Conservation (phyloP, 2,888 invertebrate species). For the Thecocarcelia acutangulata region DNA sequence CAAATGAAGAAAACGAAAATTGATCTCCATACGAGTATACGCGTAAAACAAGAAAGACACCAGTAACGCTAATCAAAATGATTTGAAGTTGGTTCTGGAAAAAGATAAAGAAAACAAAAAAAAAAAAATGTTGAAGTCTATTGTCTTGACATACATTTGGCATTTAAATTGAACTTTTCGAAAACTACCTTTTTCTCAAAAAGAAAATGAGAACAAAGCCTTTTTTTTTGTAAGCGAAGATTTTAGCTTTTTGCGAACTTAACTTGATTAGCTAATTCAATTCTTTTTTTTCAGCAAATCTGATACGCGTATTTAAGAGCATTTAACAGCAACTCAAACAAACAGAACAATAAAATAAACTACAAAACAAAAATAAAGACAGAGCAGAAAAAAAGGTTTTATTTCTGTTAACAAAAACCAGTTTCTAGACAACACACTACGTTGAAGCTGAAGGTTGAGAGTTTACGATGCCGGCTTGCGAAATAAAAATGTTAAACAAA, state of each 20-base stretch:
- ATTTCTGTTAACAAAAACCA: slow-evolving; percentile 33
- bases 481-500: slow-evolving; percentile 44
- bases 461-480: slow-evolving; percentile 11
- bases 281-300: slow-evolving; percentile 2
- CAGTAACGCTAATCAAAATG: slow-evolving; percentile 52
- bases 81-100: slow-evolving; percentile 21
- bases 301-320: slow-evolving; percentile 57
- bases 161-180: slow-evolving; percentile 20
- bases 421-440: slow-evolving; percentile 31
- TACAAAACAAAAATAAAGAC: slow-evolving; percentile 12
- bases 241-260: slow-evolving; percentile 50
- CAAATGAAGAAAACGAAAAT: slow-evolving; percentile 41
- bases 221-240: not conserved
- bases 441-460: slow-evolving; percentile 15
- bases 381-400: not conserved
- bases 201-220: slow-evolving; percentile 29
- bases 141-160: slow-evolving; percentile 26
- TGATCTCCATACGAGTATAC: slow-evolving; percentile 37
- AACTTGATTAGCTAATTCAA: slow-evolving; percentile 64
- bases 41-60: slow-evolving; percentile 29
- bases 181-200: slow-evolving; percentile 9
- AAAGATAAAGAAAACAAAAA: slow-evolving; percentile 30
- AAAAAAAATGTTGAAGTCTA: not conserved
- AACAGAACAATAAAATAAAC: slow-evolving; percentile 36
- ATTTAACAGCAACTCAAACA: slow-evolving; percentile 42